phyloP scores from a whole-genome alignment of 92 coral and sea anemone genomes.

The Siderastrea radians region DNA sequence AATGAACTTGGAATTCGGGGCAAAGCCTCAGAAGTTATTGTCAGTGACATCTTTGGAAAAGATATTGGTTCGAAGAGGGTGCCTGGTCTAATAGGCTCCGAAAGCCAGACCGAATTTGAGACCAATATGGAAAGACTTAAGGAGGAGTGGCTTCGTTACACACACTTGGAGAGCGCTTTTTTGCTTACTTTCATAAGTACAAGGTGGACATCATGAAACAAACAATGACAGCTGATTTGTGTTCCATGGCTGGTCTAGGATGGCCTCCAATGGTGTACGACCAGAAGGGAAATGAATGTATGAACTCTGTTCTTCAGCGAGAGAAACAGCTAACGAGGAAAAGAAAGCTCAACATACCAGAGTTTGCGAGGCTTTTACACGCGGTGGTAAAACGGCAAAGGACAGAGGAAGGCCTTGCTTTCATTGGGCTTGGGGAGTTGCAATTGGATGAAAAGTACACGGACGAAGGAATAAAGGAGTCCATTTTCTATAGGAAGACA shows the following conservation, averaged over 20 bases:
- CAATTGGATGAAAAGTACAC: conserved; percentile 6
- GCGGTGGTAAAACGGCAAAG: conserved; percentile 49
- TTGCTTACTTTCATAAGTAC: conserved; percentile 36
- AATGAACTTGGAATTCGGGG: conserved; percentile 22
- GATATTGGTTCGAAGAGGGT: not conserved
- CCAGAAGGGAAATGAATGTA: conserved; percentile 65
- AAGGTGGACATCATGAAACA: conserved; percentile 38
- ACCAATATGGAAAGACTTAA: not conserved
- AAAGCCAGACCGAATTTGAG: conserved; percentile 7
- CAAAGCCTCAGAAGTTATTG: not conserved
- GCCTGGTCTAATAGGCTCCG: not conserved
- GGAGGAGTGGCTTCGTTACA: conserved; percentile 23
- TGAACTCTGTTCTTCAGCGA: conserved; percentile 54
- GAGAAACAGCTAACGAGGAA: conserved; percentile 34
- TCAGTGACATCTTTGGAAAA: conserved; percentile 25
- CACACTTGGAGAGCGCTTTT: conserved; percentile 34
- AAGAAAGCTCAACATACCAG: conserved; percentile 44
- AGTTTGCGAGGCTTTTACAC: conserved; percentile 14
- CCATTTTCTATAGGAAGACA: conserved; percentile 46
- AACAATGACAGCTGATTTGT: conserved; percentile 49
- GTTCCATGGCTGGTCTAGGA: conserved; percentile 65
- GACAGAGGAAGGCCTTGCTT: conserved; percentile 53
- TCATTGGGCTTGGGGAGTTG: conserved; percentile 51
- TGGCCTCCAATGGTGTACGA: conserved; percentile 59
- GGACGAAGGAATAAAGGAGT: conserved; percentile 6